phyloP scores from a whole-genome alignment of 2,113 vertebrate genomes.

The Cyprinodon variegatus region DNA sequence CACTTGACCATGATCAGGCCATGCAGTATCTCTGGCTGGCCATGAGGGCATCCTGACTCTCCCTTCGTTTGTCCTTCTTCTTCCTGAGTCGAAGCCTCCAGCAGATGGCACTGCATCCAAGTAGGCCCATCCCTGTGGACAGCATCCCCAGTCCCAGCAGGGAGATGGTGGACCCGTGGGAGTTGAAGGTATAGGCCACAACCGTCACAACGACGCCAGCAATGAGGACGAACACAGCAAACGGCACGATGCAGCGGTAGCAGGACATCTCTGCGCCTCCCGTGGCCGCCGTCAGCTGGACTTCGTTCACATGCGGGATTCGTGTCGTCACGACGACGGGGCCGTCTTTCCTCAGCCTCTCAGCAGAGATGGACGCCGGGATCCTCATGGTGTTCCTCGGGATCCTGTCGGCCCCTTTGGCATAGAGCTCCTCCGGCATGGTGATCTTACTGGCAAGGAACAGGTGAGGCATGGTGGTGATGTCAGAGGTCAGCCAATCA shows the following conservation, averaged over 20 bases:
- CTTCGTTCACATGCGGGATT: conserved; percentile 83
- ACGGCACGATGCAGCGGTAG: conserved; percentile 89
- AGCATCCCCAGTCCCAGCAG: conserved; percentile 89
- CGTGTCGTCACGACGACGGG: conserved; percentile 69
- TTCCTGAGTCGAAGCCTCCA: conserved; percentile 85
- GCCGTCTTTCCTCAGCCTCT: conserved; percentile 69
- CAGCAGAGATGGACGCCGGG: conserved; percentile 61
- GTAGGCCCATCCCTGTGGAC: conserved; percentile 83
- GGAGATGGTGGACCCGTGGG: conserved; percentile 90
- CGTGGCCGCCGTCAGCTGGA: conserved; percentile 87
- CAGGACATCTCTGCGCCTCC: conserved; percentile 90
- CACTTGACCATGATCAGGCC: conserved; percentile 14
- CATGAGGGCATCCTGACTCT: conserved; percentile 89
- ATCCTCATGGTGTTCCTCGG: conserved; percentile 75
- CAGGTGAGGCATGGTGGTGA: conserved; percentile 61
- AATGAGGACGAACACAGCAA: conserved; percentile 88
- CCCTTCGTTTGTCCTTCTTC: conserved; percentile 84
- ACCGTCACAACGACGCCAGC: conserved; percentile 86
- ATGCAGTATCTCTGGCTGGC: conserved; percentile 73
- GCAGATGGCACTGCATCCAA: conserved; percentile 85
- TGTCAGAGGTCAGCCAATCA: conserved; percentile 44
- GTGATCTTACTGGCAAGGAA: conserved; percentile 63
- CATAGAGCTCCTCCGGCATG: conserved; percentile 82
- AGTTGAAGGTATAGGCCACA: conserved; percentile 91
- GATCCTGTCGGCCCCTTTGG: conserved; percentile 28